Evolutionary conservation across 2,113 vertebrate species (phyloP), one percentile per base, ranked within the genome.

Genomic region (Scytalopus superciliaris): DNA sequence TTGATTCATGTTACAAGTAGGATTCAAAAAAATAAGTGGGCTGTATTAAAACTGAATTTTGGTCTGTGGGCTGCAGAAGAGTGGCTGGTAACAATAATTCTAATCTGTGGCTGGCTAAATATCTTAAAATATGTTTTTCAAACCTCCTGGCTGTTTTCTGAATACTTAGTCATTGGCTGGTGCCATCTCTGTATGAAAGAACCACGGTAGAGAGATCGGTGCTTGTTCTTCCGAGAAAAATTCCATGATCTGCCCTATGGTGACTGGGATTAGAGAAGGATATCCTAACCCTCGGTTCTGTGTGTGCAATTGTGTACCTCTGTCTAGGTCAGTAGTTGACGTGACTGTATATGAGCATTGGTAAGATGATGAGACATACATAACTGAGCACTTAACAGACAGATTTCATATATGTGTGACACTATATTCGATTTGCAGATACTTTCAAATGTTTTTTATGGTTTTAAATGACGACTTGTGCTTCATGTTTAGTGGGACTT

Each of bases 291-390:
- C 14, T 55, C 62, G 8, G 28, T 70, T 93, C 45, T 84, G 17
- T 45, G 4, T 4, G 3, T 52, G 25, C 19, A 39, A 1, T 81
- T 40, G 10, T 1, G 4, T 68, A 42, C 28, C 45, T 56, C 0
- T 3, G 9, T 45, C 35, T 63, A 18, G 49, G 27, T 81, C 1
- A 0, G 7, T 17, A 44, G 45, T 1, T 86, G 60, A 27, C 0
- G 0, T 33, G 49, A 64, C 72, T 72, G 14, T 69, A 7, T 19
- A 5, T 57, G 22, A 78, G 22, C n/a, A 44, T 10, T 64, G 55
- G 16, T 55, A 45, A 67, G 19, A 25, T 77, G 59, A 19, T 57
- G 63, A 77, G 52, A 55, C 12, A 62, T 37, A 27, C 7, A 7
- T 49, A 70, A 70, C 14, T 28, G 45, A 83, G 25, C 22, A 23